These are phyloP conservation scores for Orchesella cincta DNA, from an alignment of 1,140 invertebrate genomes.

Conservation along the genomic window DNA sequence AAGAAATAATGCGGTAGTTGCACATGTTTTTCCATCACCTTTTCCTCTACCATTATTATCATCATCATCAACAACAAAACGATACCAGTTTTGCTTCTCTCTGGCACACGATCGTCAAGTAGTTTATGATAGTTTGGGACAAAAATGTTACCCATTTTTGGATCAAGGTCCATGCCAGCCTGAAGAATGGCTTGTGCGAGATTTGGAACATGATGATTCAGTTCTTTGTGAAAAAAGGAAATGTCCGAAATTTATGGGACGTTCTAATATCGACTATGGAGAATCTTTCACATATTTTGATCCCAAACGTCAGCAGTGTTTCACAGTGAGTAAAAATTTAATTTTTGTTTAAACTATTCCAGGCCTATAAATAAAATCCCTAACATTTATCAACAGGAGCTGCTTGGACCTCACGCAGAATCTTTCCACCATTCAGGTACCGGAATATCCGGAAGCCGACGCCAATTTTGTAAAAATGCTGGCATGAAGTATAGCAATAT, in stretches of 20 bases:
- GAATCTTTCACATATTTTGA: background rate
- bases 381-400: background rate
- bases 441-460: background rate
- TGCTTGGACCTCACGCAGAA: background rate
- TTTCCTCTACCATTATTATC: background rate
- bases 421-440: background rate
- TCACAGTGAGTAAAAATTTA: background rate
- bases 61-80: background rate
- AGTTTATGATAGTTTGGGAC: background rate
- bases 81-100: background rate
- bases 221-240: background rate
- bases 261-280: background rate
- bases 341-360: background rate
- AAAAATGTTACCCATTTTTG: background rate
- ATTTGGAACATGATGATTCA: background rate
- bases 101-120: background rate
- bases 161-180: background rate
- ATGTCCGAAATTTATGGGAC: background rate
- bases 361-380: background rate
- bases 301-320: background rate
- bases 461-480: background rate
- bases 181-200: background rate
- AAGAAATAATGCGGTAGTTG: background rate
- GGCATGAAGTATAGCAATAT: constrained; percentile 11
- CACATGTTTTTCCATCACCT: background rate